Base-by-base conservation (phyloP, 2,888 invertebrate species). In the Pandemis corylana region DNA sequence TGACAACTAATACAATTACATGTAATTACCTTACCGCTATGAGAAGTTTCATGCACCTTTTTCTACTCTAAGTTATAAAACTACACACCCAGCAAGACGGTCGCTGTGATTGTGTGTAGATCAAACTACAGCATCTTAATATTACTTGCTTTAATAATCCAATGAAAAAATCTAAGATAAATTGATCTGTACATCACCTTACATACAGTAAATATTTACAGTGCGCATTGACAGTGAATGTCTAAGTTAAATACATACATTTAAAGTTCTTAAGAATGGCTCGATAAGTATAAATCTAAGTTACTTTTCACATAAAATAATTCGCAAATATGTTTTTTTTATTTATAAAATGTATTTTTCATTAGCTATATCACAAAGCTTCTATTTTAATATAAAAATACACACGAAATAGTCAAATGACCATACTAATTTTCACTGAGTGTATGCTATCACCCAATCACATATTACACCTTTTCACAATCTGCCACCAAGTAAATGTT, bases 311-410 rank as follows among this genome's bases (percentile, higher is more conserved):
- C 56, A 63, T 46, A 67, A 70, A 79, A 78, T 76, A 78, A 79
- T 79, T 77, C 76, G 75, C 76, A 77, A 79, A 79, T 77, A 82
- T 79, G 84, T 83, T 83, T 82, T 82, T 85, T 83, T 82, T 68
- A 79, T 81, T 80, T 79, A 78, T 77, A 68, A 67, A 61, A 73
- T 76, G 71, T 78, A 82, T 81, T 85, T 83, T 83, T 85, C 83
- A 80, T 85, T 81, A 81, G 90, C 88, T 81, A 89, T 91, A 90
- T 91, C 90, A 91, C 91, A 91, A 92, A 91, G 90, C 89, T 79
- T 85, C 85, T 80, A 80, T 84, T 84, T 85, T 84, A 82, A 84
- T 86, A 86, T 87, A 87, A 89, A 89, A 89, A 85, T 84, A 86
- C 84, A 84, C 84, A 82, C 83, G 86, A 83, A 85, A 82, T 84